Evolutionary conservation across 1,140 invertebrate species (phyloP), one percentile per base, ranked within the genome.

Genomic region (Hermetia illucens): DNA sequence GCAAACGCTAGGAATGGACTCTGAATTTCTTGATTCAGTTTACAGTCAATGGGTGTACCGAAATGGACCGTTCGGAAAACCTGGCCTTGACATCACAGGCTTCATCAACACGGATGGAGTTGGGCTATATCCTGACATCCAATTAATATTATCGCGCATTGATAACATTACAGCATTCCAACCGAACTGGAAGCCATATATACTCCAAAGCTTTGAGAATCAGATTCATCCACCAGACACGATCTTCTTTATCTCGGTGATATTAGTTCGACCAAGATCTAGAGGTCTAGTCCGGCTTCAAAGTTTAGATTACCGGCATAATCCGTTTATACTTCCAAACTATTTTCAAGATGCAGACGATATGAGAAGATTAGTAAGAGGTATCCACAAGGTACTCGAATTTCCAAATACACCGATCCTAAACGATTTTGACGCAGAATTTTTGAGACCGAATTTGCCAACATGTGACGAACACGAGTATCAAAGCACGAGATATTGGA

Each of bases 321-420:
- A 64, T 36, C 77, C 78, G 1, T 47, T 65, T 25, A 69, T 82
- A 10, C 62, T 70, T 44, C 66, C 74, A 2, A 68, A 68, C 34
- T 72, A 71, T 43, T 55, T 74, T 17, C 44, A 49, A 0, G 47
- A 67, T 34, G 40, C 53, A 8, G 40, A 46, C 20, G 71, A 74
- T 42, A 44, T 66, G 2, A 46, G 53, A 8, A 48, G 48, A 0
- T 21, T 65, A 6, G 45, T 62, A 37, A 47, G 61, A 30, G 30
- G 35, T 10, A 25, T 48, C 3, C 32, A 41, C 18, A 32, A 40
- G 16, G 25, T 35, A 1, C 42, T 42, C 16, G 40, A 22, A 20
- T 31, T 45, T 18, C 10, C 33, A 4, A 6, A 40, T 9, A 40
- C 44, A 21, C 31, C 35, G 6, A 16, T 32, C 15, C 34, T 40